Base-by-base conservation (phyloP, 2,797 vertebrate species). In the Pristis pectinata region DNA sequence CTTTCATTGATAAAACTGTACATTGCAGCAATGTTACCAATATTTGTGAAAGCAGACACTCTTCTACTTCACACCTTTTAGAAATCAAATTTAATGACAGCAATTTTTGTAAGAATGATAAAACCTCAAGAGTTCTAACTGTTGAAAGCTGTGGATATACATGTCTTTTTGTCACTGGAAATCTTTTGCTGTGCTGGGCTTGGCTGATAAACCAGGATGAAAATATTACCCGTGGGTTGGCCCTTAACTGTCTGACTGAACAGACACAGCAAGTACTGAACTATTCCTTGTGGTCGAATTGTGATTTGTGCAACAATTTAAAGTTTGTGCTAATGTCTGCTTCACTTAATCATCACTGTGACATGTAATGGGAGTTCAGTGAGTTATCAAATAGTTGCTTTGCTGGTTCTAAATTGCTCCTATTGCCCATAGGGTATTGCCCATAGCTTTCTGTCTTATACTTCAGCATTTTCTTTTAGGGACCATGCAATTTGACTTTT, bases 141-240 rank as follows among this genome's bases (percentile, higher is more conserved):
- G 11, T n/a, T 49, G 70, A 49, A 41, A 1, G 44, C 24, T 7
- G 49, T 61, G 41, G 37, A 93, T 27, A 34, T 24, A 49, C 41
- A 27, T 93, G 24, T 1, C 64, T 49, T 30, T 44, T 74, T 3
- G 67, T 72, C 19, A 24, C 41, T 74, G 5, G 37, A 41, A 41
- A 49, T 72, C 27, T 74, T 15, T n/a, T 67, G 64, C 3, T 49
- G 67, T 17, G 67, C 41, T 72, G 41, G 70, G 41, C 9, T 44
- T 93, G 67, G 91, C 67, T 72, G 91, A 49, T 93, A 93, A 93
- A 93, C 27, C 91, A 93, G 49, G 27, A 93, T 72, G 91, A 49
- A 72, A 74, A 67, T 22, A 22, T 93, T 8, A 93, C 10, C 34
- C n/a, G 24, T 70, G 64, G 91, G 67, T 41, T 49, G 24, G 37